These are phyloP conservation scores for Borostomias antarcticus DNA, from an alignment of 2,797 vertebrate genomes.

Conservation along the genomic window DNA sequence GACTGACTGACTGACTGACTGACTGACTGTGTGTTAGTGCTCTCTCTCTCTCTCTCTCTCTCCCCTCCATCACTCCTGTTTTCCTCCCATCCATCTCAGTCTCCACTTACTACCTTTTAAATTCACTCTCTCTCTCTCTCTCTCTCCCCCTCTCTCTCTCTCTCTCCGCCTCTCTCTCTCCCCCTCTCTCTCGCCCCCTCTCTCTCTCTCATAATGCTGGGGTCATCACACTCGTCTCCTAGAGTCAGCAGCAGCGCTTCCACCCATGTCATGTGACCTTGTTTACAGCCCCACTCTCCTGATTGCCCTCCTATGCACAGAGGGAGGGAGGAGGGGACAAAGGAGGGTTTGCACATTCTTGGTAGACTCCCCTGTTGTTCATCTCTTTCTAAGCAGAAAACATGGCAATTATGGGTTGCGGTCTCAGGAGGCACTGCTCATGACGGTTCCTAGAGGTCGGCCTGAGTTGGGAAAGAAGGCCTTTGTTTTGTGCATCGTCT, in stretches of 20 bases:
- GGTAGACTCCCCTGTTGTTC: no score
- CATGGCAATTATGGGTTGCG: no score
- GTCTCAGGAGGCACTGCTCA: no score
- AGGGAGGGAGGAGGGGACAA: neutral
- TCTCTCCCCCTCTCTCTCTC: conserved; percentile 6
- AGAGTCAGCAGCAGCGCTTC: conserved; percentile 59
- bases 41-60: conserved; percentile 24
- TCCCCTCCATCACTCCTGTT: conserved; percentile 34
- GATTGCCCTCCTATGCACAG: conserved; percentile 55
- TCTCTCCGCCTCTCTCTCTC: conserved; percentile 13
- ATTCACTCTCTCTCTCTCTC: conserved; percentile 18
- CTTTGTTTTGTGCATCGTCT: no score
- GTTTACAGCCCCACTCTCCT: conserved; percentile 62
- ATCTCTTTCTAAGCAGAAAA: no score
- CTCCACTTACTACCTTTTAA: conserved; percentile 3
- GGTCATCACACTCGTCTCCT: conserved; percentile 53
- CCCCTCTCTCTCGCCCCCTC: neutral
- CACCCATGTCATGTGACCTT: conserved; percentile 58
- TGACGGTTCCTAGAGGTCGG: no score
- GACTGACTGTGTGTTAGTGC: conserved; percentile 14
- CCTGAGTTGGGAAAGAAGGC: no score
- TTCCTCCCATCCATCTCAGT: conserved; percentile 7
- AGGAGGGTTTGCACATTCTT: no score
- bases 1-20: conserved; percentile 33
- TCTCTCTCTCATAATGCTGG: conserved; percentile 38